Evolutionary conservation across 2,888 invertebrate species (phyloP), one percentile per base, ranked within the genome.

Genomic region (Cephus nigrinus): DNA sequence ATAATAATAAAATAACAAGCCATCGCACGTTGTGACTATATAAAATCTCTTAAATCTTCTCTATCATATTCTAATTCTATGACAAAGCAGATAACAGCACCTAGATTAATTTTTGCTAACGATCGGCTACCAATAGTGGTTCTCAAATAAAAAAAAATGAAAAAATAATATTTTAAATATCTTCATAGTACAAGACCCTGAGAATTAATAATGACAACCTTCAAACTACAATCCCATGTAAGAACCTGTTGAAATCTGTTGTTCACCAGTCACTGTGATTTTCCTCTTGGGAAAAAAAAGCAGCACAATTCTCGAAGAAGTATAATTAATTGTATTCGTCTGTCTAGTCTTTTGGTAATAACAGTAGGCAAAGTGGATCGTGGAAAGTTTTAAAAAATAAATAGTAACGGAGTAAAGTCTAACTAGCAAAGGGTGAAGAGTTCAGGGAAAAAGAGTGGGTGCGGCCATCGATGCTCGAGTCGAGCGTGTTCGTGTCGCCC

Each of bases 381-480:
- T 55, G 23, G 23, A 15, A 23, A 23, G 55, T 55, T 55, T 9
- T 2, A 55, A 55, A 23, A 55, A 15, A 2, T 9, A 55, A 23
- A 23, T 23, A 55, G 55, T 23, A 55, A 55, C 23, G 55, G 55
- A 55, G 55, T 23, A 55, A 55, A 55, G 55, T 55, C 23, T 23
- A 55, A 55, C 55, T 55, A 55, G 9, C 55, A 55, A 55, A 33
- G 71, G 23, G 71, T 32, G 30, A 71, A 71, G 30, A 11, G 31
- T 34, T 31, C 74, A 33, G n/a, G 35, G 35, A 74, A 74, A 35
- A 74, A 35, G 32, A 33, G 33, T 35, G 74, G 74, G 33, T 33
- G 74, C 74, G 74, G 74, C 74, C 74, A 74, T 74, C 74, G 74
- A 74, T 35, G 74, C 33, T 74, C 74, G 74, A 34, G 74, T 35